Base-by-base conservation (phyloP, 2,797 vertebrate genomes). In the Emys orbicularis region DNA sequence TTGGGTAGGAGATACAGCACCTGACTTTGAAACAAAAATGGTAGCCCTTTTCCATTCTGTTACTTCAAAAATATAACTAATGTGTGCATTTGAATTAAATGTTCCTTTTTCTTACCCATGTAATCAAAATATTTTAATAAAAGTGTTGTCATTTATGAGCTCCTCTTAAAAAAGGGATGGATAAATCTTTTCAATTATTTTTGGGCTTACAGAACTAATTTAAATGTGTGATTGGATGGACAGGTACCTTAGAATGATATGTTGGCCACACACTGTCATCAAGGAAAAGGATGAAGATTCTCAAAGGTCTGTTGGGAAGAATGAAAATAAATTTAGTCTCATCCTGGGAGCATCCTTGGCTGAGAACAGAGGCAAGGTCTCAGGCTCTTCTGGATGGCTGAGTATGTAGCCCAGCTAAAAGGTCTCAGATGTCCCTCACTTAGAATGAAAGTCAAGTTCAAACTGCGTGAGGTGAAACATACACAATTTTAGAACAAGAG, bases 211-310 rank as follows among this genome's bases (percentile, higher is more conserved):
- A 0, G 34, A 84, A 79, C 37, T 12, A 82, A 90, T 85, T 41
- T 0, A 79, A 23, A 7, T 49, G 16, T 50, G 2, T 50, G 65
- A 23, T 50, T 49, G 37, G 74, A 5, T 41, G 29, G 74, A 34
- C 16, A 89, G 88, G 34, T 8, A 6, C 2, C 10, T 0, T 0
- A 18, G 53, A 19, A 52, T 3, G 19, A 56, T 29, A 44, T 29
- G 27, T 6, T 93, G 11, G 1, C 18, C 34, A 44, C 8, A 2
- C 1, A 0, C 12, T 88, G 89, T 92, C 77, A 57, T 49, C 29
- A 16, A 8, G 21, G 29, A 31, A 47, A 52, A 79, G 72, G 44
- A 87, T 21, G 41, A 2, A 50, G 65, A 9, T 18, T 47, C 4
- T 81, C 8, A 47, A 25, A 27, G 1, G 3, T 80, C 68, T 86